Evolutionary conservation across 2,888 invertebrate species (phyloP).

Genomic region (Phoenoteleia sp.): DNA sequence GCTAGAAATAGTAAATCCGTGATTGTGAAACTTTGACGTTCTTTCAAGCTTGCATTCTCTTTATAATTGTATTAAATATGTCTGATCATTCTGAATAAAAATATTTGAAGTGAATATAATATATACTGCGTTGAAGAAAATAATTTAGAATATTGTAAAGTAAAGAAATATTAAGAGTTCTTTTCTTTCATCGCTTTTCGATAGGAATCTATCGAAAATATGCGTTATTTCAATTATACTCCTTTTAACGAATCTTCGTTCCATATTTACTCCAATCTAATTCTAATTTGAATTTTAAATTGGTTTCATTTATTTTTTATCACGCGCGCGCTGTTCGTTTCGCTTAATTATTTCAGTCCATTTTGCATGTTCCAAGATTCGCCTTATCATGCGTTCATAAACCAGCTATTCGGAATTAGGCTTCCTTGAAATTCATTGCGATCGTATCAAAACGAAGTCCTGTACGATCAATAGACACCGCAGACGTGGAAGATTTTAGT

Average conservation of each 20-base stretch:
- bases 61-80: no score
- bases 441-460: conserved; percentile 26
- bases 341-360: conserved; percentile 40
- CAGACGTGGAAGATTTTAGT: conserved; percentile 9
- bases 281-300: conserved; percentile 43
- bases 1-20: no score
- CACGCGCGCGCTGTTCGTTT: conserved; percentile 43
- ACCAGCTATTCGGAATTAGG: conserved; percentile 46
- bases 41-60: no score
- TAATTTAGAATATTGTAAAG: no score
- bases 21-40: no score
- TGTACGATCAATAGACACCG: conserved; percentile 34
- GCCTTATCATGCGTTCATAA: conserved; percentile 43
- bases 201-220: no score
- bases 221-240: conserved; percentile 15
- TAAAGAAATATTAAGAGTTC: no score
- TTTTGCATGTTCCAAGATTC: conserved; percentile 46
- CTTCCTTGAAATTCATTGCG: conserved; percentile 40
- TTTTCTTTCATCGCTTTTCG: no score
- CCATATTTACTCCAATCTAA: conserved; percentile 25
- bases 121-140: no score
- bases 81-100: no score
- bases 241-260: conserved; percentile 20
- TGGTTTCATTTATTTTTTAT: conserved; percentile 48
- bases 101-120: no score